Base-by-base conservation (phyloP, 2,888 invertebrate species). In the Drosophila gaucha region DNA sequence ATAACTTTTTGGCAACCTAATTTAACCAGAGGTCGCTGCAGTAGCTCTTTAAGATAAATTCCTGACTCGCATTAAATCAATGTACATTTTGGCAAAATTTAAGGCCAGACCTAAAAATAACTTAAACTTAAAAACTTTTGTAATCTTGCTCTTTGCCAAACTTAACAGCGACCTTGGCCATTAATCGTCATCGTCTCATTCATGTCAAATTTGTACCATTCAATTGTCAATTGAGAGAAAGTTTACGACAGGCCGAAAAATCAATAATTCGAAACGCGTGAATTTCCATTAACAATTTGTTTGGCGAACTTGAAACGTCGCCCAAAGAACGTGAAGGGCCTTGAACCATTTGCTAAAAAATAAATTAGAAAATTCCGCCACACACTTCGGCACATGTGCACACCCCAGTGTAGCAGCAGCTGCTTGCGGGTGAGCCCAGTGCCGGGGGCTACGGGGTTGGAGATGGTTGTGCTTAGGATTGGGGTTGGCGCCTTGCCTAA, bases 341-440 rank as follows among this genome's bases (percentile, higher is more conserved):
- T 91, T 90, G 90, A 91, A 89, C 88, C 83, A 86, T 86, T 87
- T 89, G 88, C 72, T 78, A 86, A 74, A 84, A 90, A 90, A 89
- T 90, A 91, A 90, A 91, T 91, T 91, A 88, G 84, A 89, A 91
- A 91, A 91, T 91, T 91, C 90, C 87, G 78, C 74, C 78, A 80
- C 89, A 80, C 77, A 56, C 66, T 65, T 54, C 30, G 65, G 36
- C 74, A 78, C 74, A 83, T 79, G 69, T 80, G 84, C 75, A 66
- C 57, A 36, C 67, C 55, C 49, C 57, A 44, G n/a, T n/a, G 39
- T 52, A 54, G 50, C 71, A 71, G 55, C 67, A 47, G 62, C 43
- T 55, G 55, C 43, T 64, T 56, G 63, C 71, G 64, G 68, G 22
- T 50, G 12, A 31, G 14, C 24, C 22, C 44, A 31, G 30, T 28